Conservation (phyloP, 2,888 invertebrate genomes). For the Hemistola chrysoprasaria region DNA sequence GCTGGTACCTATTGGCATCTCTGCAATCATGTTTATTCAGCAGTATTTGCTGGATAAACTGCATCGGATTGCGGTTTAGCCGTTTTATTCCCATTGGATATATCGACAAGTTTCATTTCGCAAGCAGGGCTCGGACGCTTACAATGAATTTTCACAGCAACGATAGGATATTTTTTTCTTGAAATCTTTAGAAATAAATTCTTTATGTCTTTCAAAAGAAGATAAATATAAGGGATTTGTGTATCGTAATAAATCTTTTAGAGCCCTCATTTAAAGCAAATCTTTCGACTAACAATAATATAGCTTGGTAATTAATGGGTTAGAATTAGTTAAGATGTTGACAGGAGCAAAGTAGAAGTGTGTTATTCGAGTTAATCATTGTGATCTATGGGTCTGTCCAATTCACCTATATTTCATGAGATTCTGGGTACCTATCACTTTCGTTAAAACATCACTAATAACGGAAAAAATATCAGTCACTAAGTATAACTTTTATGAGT, state of each 20-base stretch:
- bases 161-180: conserved; percentile 3
- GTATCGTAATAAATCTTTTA: conserved; percentile 21
- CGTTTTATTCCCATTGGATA: conserved; percentile 13
- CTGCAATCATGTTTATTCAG: conserved; percentile 52
- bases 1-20: conserved; percentile 30
- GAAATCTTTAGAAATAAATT: conserved; percentile 8
- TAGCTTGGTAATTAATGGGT: conserved; percentile 20
- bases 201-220: conserved; percentile 13
- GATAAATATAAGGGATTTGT: conserved; percentile 26
- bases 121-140: conserved; percentile 3
- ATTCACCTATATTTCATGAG: conserved; percentile 6
- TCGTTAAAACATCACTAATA: too few species aligned
- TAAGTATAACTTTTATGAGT: too few species aligned
- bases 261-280: conserved; percentile 19
- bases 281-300: conserved; percentile 13
- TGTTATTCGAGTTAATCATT: conserved; percentile 16
- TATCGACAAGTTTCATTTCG: conserved; percentile 5
- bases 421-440: not conserved
- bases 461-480: too few species aligned
- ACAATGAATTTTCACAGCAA: conserved; percentile 7
- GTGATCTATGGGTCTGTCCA: conserved; percentile 10
- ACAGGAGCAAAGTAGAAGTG: conserved; percentile 10
- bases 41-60: conserved; percentile 42
- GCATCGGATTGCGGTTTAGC: conserved; percentile 41
- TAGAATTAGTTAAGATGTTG: conserved; percentile 21